phyloP scores from a whole-genome alignment of 1,140 invertebrate genomes.

The Pteromalus puparum region DNA sequence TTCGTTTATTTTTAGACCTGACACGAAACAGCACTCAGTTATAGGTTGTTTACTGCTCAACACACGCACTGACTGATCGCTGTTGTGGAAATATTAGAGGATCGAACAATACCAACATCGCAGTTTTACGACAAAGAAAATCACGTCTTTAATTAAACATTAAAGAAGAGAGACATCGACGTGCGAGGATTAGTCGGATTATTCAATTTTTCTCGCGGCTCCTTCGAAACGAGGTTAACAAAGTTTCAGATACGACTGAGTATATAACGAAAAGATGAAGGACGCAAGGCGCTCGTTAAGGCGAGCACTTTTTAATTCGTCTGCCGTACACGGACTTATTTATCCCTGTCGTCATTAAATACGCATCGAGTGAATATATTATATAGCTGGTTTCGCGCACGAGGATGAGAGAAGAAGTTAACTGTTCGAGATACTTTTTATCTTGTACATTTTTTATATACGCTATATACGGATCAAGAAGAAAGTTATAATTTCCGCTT shows the following conservation, averaged over 20 bases:
- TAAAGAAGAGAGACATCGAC: no score
- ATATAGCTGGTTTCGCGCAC: no score
- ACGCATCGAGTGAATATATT: neutral
- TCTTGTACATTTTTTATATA: no score
- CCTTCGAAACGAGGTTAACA: slow-evolving; percentile 22
- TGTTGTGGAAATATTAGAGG: no score
- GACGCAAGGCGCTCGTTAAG: slow-evolving; percentile 9
- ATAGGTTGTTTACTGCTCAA: no score
- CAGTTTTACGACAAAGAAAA: no score
- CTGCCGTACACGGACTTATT: neutral
- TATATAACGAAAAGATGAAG: neutral
- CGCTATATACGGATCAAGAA: no score
- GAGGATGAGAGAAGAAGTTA: no score
- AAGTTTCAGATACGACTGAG: neutral
- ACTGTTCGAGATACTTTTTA: no score
- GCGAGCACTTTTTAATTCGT: slow-evolving; percentile 7
- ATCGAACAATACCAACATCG: no score
- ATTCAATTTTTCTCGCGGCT: neutral
- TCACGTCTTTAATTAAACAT: no score
- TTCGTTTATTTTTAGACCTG: neutral
- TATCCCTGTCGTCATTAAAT: neutral
- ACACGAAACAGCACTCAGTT: neutral
- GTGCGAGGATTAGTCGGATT: neutral
- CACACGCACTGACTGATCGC: no score
- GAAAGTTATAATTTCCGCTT: slow-evolving; percentile 4